Evolutionary conservation across 2,113 vertebrate species (phyloP), one percentile per base, ranked within the genome.

Genomic region (Tetrao urogallus): DNA sequence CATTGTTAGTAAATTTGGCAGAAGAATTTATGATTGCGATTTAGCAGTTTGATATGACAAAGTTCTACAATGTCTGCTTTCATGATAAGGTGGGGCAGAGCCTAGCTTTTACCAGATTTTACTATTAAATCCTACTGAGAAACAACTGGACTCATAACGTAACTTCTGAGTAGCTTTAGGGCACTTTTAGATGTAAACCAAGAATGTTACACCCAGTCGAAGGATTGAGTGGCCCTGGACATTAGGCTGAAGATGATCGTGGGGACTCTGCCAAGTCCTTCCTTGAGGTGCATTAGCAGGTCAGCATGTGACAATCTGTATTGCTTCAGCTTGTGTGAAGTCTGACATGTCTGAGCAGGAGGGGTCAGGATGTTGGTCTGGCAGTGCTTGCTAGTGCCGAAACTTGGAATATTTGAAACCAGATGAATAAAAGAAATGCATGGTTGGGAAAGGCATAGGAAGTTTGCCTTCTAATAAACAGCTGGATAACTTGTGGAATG

Each of bases 201-300:
- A 57, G 89, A 88, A 48, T 69, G 65, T 89, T 88, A 22, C 72
- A 89, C 40, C 79, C 87, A 77, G 52, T 80, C 0, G 30, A 64
- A 92, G 79, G 57, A 91, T 8, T 93, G 75, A 93, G 61, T 64
- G 76, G 28, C 20, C 47, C 24, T 65, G 92, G 94, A 88, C 16
- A 0, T 84, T 89, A 87, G 94, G 78, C 92, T 93, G 91, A 94
- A 95, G 92, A 89, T 84, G 91, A 70, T 80, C 11, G 2, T 79
- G 89, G 54, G 89, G 87, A 43, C 65, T 92, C 79, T 94, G 79
- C 76, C 75, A 86, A 56, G 69, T 94, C 72, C 75, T 94, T 92
- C 75, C 73, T 77, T 80, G 85, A 94, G 79, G 32, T 85, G 72
- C 85, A 60, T 27, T 57, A 1, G 5, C 90, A 93, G 90, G 87